Conservation (phyloP, 2,888 invertebrate genomes). For the Encarsia formosa region DNA sequence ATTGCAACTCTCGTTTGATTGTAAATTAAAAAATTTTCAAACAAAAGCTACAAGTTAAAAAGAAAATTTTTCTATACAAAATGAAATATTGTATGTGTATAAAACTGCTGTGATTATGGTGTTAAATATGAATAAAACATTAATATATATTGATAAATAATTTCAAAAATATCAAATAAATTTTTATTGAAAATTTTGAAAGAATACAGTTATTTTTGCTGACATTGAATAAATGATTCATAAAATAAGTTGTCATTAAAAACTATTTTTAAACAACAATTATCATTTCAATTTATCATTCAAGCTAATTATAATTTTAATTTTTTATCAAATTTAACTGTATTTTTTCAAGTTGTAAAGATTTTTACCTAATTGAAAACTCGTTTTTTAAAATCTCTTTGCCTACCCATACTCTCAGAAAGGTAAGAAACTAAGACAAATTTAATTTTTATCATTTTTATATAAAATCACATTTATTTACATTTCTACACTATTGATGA, state of each 20-base stretch:
- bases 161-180: too few species aligned
- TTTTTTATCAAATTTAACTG: not conserved
- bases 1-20: constrained; percentile 38
- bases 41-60: too few species aligned
- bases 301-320: not conserved
- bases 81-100: constrained; percentile 40
- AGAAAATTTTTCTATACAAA: too few species aligned
- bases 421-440: constrained; percentile 18
- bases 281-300: constrained; percentile 2
- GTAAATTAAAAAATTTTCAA: constrained; percentile 36
- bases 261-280: too few species aligned
- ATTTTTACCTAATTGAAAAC: too few species aligned
- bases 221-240: too few species aligned
- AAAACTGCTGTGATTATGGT: constrained; percentile 51
- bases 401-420: too few species aligned
- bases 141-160: constrained; percentile 36
- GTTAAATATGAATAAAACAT: constrained; percentile 44
- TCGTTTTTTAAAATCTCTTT: too few species aligned
- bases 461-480: constrained; percentile 52
- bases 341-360: too few species aligned
- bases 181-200: too few species aligned
- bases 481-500: constrained; percentile 45
- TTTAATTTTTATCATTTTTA: constrained; percentile 25
- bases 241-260: too few species aligned
- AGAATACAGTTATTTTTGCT: too few species aligned